Evolutionary conservation across 2,113 vertebrate species (phyloP).

Genomic region (Camelus dromedarius): DNA sequence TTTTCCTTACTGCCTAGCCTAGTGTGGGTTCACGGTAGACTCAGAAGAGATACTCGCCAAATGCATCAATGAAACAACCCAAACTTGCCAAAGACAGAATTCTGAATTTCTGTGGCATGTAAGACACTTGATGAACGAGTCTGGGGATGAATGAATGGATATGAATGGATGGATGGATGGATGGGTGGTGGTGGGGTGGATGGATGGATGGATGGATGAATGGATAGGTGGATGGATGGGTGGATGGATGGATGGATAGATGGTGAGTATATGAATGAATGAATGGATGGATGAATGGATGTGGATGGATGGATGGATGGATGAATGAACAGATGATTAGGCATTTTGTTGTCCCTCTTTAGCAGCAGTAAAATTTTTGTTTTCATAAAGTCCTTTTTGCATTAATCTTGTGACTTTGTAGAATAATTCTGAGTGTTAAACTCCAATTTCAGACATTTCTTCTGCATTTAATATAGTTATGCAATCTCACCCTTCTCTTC

Average conservation of each 20-base stretch:
- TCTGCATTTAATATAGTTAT: not conserved
- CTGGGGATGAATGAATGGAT: no score
- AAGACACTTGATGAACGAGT: not conserved
- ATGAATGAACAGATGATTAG: not conserved
- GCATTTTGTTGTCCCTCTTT: not conserved
- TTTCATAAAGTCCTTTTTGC: not conserved
- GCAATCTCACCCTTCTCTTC: not conserved
- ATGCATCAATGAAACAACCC: not conserved
- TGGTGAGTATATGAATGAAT: no score
- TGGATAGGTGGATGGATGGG: no score
- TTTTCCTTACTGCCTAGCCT: not conserved
- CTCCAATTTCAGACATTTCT: not conserved
- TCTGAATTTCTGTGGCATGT: not conserved
- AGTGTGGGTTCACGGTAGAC: not conserved
- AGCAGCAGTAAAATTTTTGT: not conserved
- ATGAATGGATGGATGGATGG: not conserved
- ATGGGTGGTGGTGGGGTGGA: no score
- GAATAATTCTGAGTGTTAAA: not conserved
- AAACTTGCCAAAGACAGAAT: not conserved
- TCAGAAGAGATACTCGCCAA: not conserved
- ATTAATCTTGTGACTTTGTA: not conserved
- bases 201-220: not conserved
- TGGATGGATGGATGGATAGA: no score
- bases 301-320: not conserved
- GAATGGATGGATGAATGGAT: not conserved